Base-by-base conservation (phyloP, 2,113 vertebrate genomes). In the Nothoprocta pentlandii region DNA sequence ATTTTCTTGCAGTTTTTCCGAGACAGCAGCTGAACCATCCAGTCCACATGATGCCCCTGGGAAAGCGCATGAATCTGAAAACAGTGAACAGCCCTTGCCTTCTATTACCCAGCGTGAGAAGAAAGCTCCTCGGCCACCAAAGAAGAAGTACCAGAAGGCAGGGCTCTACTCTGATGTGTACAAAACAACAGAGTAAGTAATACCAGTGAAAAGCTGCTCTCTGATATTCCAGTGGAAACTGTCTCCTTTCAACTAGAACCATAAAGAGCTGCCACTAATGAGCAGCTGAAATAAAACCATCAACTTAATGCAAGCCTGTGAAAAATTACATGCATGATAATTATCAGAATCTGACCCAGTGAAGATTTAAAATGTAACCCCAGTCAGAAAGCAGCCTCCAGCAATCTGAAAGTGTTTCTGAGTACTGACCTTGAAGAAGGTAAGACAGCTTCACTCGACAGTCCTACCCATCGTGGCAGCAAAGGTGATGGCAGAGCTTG, bases 101-200 rank as follows among this genome's bases (percentile, higher is more conserved):
- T 26, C 97, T 41, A 67, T 97, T 53, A 61, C 97, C 94, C 98
- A 98, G 87, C 98, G 98, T 49, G 98, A 99, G 97, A 98, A 98
- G 94, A 98, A 98, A 87, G 96, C 97, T 3, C 97, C 98, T 25
- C 97, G 97, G 10, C 98, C 98, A 70, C 98, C 99, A 70, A 98
- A 98, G 97, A 99, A 99, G 98, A 99, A 97, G 71, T 99, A 98
- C 96, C 98, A 99, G 97, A 99, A 98, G 95, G 99, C 99, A 34
- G 99, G 99, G 80, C 98, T 99, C 88, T 99, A 99, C 98, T 99
- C 99, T 21, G 99, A 99, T 26, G 98, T 99, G 93, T 99, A 99
- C 97, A 99, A 99, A 98, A 99, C 98, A 36, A 97, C 98, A 90
- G 98, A 99, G 99, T 99, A 96, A 99, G 99, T 98, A 93, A n/a